These are phyloP conservation scores for Drosophila anomalata DNA, from an alignment of 2,888 invertebrate genomes.

Conservation along the genomic window DNA sequence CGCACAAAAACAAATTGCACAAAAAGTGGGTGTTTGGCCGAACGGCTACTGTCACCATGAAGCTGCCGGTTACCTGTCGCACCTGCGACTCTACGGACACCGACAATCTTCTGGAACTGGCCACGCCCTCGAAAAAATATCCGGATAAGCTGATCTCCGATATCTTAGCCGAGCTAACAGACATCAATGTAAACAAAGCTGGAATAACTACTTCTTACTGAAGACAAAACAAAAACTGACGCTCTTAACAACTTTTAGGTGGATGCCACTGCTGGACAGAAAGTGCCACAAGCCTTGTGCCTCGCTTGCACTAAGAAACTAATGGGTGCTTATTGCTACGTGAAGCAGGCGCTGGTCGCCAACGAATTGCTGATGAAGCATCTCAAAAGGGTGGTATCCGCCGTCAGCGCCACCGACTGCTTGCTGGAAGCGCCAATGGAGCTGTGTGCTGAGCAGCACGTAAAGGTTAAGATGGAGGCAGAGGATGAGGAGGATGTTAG, in stretches of 20 bases:
- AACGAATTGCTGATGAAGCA: constrained; percentile 63
- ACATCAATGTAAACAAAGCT: constrained; percentile 56
- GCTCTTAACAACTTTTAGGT: constrained; percentile 24
- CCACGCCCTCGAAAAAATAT: constrained; percentile 59
- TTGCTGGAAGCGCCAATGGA: constrained; percentile 77
- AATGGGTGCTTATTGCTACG: constrained; percentile 69
- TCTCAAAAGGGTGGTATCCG: constrained; percentile 27
- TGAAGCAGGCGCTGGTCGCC: constrained; percentile 67
- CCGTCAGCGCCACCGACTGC: constrained; percentile 72
- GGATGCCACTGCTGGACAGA: constrained; percentile 34
- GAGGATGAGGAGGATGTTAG: constrained; percentile 54
- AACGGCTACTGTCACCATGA: constrained; percentile 43
- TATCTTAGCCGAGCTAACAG: constrained; percentile 59
- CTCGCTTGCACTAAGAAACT: constrained; percentile 66
- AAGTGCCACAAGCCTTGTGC: constrained; percentile 69
- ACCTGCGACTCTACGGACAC: constrained; percentile 65
- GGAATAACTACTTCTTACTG: neutral
- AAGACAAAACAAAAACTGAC: neutral
- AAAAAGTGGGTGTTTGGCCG: neutral
- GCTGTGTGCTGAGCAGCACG: constrained; percentile 68
- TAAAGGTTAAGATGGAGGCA: constrained; percentile 68
- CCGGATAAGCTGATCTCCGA: constrained; percentile 64
- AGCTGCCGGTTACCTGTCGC: constrained; percentile 64
- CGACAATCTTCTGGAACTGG: constrained; percentile 56
- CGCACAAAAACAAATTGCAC: constrained; percentile 6